Evolutionary conservation across 2,797 vertebrate species (phyloP).

Genomic region (Carcharodon carcharias): DNA sequence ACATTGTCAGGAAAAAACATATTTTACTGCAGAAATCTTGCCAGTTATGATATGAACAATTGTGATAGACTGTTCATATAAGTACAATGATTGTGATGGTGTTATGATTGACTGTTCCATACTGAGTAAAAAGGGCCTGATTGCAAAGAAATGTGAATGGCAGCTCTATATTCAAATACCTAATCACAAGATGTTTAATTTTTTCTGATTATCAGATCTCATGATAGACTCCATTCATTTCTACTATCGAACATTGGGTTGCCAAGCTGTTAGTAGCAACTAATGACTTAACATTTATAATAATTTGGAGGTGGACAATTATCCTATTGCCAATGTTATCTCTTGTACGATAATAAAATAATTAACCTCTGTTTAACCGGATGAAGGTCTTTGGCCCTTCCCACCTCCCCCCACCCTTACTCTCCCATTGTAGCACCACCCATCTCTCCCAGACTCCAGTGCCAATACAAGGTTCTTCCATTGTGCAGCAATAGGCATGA

Average conservation of each 20-base stretch:
- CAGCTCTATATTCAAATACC: not conserved
- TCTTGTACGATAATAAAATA: not conserved
- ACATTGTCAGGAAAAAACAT: not conserved
- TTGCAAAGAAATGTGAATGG: constrained; percentile 26
- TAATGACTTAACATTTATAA: not conserved
- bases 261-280: not conserved
- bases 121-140: not conserved
- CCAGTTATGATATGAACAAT: not conserved
- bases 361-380: not conserved
- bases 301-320: not conserved
- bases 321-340: not conserved
- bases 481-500: not conserved
- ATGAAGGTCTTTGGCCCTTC: not conserved
- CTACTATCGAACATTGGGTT: not conserved
- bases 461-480: not conserved
- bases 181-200: constrained; percentile 1
- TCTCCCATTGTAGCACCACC: not conserved
- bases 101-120: not conserved
- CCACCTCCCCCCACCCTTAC: not conserved
- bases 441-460: not conserved
- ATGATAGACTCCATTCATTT: not conserved
- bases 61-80: not conserved
- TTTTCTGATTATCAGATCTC: not conserved
- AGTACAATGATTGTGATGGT: not conserved
- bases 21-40: not conserved